A percentile compares a stretch with the other conserved stretches of the same genome.
Conservation (phyloP, 2,113 vertebrate species). For the Bagarius yarrelli region DNA sequence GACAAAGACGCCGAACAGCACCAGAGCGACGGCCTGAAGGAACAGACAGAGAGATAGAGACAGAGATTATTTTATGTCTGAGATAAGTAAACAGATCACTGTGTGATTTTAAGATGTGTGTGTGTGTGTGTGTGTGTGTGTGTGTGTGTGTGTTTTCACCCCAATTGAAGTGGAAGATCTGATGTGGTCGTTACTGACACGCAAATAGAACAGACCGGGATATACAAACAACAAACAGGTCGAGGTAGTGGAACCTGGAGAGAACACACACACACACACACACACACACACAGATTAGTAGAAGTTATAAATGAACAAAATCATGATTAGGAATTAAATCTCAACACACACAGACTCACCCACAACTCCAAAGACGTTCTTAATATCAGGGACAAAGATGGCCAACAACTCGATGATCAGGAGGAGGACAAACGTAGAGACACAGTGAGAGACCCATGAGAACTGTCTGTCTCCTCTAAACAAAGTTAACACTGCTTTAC, state of each 20-base stretch:
- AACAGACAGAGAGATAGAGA: too few relatives aligned
- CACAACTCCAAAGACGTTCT: slow-evolving; percentile 86
- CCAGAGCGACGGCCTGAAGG: slow-evolving; percentile 76
- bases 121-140: too few relatives aligned
- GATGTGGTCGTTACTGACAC: slow-evolving; percentile 79
- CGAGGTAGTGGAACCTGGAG: slow-evolving; percentile 83
- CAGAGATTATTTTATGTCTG: not conserved
- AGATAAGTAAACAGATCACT: not conserved
- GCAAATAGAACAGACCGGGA: slow-evolving; percentile 90
- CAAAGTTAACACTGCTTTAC: slow-evolving; percentile 82
- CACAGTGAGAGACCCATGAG: slow-evolving; percentile 80
- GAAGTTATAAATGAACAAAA: not conserved
- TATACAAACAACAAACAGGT: slow-evolving; percentile 83
- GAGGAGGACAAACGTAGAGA: slow-evolving; percentile 77
- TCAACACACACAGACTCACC: slow-evolving; percentile 73
- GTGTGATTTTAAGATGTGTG: too few relatives aligned
- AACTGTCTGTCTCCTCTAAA: slow-evolving; percentile 73
- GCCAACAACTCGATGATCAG: slow-evolving; percentile 80
- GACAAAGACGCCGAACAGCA: slow-evolving; percentile 82
- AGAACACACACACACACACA: not conserved
- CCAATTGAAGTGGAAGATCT: slow-evolving; percentile 40
- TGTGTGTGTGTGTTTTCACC: too few relatives aligned
- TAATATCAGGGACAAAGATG: slow-evolving; percentile 89
- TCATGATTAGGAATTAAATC: not conserved
- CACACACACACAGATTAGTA: not conserved